Evolutionary conservation across 2,888 invertebrate species (phyloP), one percentile per base, ranked within the genome.

Genomic region (Boloria selene): DNA sequence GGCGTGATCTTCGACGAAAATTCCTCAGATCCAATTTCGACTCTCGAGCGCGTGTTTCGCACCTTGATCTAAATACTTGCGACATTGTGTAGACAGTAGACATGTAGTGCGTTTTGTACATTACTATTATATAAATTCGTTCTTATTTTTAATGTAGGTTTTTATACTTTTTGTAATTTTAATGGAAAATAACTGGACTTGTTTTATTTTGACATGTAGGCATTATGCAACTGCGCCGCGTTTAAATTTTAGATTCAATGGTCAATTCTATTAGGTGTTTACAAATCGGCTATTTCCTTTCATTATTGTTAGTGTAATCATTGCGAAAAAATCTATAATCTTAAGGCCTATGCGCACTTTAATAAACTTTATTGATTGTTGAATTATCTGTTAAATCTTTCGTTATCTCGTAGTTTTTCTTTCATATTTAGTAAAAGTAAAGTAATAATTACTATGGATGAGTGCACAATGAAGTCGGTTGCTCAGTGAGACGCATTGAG

Each of bases 61-160:
- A 90, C 91, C 91, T 92, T 92, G 91, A 92, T 91, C 91, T 91
- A 90, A 91, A 92, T 92, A 89, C 88, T 87, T 88, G 85, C 85
- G 88, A 90, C 88, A 90, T 89, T 88, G 89, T 91, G 85, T 86
- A 83, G 85, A 80, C 83, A 81, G 85, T 86, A 83, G 85, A 80
- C 83, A 81, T 80, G 77, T 79, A 84, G 80, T 82, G 78, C 79
- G 81, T 84, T 81, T 81, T 81, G 78, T 83, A 79, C 80, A 82
- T 80, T 81, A 73, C 65, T 72, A 70, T 76, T 79, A 44, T 44
- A 3, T 10, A 55, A n/a, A 45, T n/a, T 13, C 1, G 42, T 56
- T 45, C 13, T 16, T 13, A 44, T 26, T 45, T 56, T 26, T 22
- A 50, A 22, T 50, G 17, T 18, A 18, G 18, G 6, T 45, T 31